These are phyloP conservation scores for Cephus sareptanus DNA, from an alignment of 2,888 invertebrate genomes.

Conservation along the genomic window DNA sequence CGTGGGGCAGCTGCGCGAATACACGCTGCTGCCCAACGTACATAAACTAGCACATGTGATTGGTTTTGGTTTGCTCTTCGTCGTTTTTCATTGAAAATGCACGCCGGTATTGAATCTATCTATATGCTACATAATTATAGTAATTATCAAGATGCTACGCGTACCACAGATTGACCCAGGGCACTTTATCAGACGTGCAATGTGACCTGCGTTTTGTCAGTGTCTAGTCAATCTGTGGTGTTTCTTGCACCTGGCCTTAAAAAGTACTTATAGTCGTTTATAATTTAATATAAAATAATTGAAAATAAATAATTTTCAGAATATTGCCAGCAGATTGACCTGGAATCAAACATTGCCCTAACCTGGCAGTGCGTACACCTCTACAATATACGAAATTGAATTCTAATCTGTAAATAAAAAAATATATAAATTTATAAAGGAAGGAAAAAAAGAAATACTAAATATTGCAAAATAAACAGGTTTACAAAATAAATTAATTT, in stretches of 20 bases:
- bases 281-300: constrained; percentile 40
- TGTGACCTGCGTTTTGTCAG: neutral
- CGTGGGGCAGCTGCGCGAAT: neutral
- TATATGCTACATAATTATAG: neutral
- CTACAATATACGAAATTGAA: constrained; percentile 43
- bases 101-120: neutral
- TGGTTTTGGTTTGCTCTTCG: constrained; percentile 5
- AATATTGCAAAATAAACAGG: constrained; percentile 44
- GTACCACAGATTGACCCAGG: neutral
- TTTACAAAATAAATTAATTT: constrained; percentile 53
- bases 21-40: neutral
- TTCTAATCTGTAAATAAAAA: constrained; percentile 47
- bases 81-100: neutral
- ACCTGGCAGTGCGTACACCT: constrained; percentile 37
- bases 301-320: constrained; percentile 42
- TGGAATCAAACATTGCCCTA: constrained; percentile 43
- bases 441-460: constrained; percentile 45
- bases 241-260: neutral
- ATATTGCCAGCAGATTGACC: constrained; percentile 44
- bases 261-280: constrained; percentile 12
- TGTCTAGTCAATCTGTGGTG: neutral
- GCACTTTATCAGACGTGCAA: neutral
- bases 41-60: neutral
- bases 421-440: constrained; percentile 45
- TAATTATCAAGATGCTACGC: neutral